Evolutionary conservation across 2,797 vertebrate genomes (phyloP), one percentile per base, ranked within the genome.

Genomic region (Falco concolor): DNA sequence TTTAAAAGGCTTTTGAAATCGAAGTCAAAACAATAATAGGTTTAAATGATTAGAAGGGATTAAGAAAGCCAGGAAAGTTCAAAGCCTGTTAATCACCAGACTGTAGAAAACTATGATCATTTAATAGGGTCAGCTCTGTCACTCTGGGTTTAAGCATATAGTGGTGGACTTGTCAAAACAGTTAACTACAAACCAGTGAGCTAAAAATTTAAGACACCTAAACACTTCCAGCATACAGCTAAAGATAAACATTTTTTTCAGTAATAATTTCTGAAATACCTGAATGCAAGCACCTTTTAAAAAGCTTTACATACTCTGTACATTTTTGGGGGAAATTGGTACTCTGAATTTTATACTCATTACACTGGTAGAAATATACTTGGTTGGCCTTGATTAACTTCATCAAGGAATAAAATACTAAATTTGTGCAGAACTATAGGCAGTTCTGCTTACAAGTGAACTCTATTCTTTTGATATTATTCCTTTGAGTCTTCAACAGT

Each of bases 11-110:
- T 97, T 97, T 97, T 89, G 88, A 92, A 95, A 87, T 84, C 84
- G 74, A 95, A 94, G 89, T 97, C 92, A 96, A 96, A 97, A 95
- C 78, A 95, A 93, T 97, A 97, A 97, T 97, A 97, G 97, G 97
- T 97, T 98, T 98, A 98, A 97, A 95, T 96, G 94, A 96, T 97
- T 97, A 97, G 96, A 96, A 89, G 24, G 60, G 95, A 97, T 97
- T 95, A 97, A 94, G 95, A 96, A 96, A 97, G 75, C 84, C 90
- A 91, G 74, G 77, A 92, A 95, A 96, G 92, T 82, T 92, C 88
- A 96, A 94, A 96, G 92, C 87, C 69, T 74, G 40, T 96, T 97
- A 97, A 97, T 94, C 90, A 96, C 70, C 76, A 90, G 74, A 77
- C 57, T 89, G 57, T 0, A 0, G 54, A 89, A 93, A 92, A 84